phyloP scores from a whole-genome alignment of 2,113 vertebrate species.

The Isichthys henryi region DNA sequence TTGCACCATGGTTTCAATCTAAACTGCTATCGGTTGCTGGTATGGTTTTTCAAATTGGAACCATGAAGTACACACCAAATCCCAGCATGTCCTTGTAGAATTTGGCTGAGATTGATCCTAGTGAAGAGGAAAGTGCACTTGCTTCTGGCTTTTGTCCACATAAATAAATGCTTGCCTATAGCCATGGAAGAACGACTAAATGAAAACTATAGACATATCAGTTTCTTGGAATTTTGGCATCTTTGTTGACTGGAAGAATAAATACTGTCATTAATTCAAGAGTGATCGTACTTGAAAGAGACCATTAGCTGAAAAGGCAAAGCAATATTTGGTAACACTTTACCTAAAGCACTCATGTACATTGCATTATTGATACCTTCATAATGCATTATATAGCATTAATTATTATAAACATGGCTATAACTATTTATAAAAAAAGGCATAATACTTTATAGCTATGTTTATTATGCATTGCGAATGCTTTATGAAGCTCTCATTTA shows the following conservation, averaged over 20 bases:
- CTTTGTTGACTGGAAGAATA: conserved; percentile 1
- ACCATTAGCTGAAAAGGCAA: not conserved
- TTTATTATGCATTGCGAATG: not conserved
- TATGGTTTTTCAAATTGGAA: not conserved
- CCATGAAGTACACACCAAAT: not conserved
- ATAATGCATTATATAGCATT: not conserved
- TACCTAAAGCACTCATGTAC: not conserved
- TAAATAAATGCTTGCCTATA: conserved; percentile 42
- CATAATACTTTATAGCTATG: not conserved
- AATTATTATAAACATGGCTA: not conserved
- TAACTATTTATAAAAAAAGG: not conserved
- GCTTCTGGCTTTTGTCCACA: conserved; percentile 35
- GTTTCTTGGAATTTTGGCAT: not conserved
- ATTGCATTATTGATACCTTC: not conserved
- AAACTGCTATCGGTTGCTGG: not conserved
- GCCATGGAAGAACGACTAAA: conserved; percentile 22
- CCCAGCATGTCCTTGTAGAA: conserved; percentile 16
- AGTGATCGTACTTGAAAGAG: not conserved
- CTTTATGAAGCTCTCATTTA: not conserved
- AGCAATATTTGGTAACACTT: not conserved
- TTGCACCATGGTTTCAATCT: not conserved
- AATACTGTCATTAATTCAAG: not conserved
- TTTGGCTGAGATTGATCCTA: conserved; percentile 12
- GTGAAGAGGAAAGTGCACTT: conserved; percentile 13
- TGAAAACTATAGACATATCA: conserved; percentile 6